These are phyloP conservation scores for Rhyacophila brunnea DNA, from an alignment of 1,140 invertebrate species.

Conservation along the genomic window DNA sequence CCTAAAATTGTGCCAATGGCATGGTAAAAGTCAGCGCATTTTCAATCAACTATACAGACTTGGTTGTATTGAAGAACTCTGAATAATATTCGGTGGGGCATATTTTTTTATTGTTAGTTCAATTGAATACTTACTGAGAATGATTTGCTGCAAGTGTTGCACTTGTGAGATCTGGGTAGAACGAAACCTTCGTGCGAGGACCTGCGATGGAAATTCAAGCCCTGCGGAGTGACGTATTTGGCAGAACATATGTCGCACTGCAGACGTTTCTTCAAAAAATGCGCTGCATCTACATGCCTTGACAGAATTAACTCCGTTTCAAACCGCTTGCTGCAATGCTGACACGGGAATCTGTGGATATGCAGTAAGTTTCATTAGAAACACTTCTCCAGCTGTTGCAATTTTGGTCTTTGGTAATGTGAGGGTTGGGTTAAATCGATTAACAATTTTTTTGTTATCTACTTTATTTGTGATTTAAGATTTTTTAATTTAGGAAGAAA, in stretches of 20 bases:
- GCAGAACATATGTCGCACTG: constrained; percentile 45
- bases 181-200: constrained; percentile 43
- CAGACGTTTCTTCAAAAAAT: constrained; percentile 42
- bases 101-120: not conserved
- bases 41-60: not conserved
- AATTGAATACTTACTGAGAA: constrained; percentile 41
- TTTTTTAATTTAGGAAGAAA: no score
- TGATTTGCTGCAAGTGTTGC: constrained; percentile 44
- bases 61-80: not conserved
- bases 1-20: no score
- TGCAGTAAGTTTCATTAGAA: no score
- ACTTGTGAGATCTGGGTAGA: constrained; percentile 41
- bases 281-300: constrained; percentile 42
- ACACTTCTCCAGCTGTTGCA: no score
- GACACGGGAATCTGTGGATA: constrained; percentile 41
- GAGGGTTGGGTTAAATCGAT: no score
- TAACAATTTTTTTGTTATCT: no score
- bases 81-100: not conserved
- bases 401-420: no score
- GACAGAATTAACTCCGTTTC: constrained; percentile 39
- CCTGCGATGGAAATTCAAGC: constrained; percentile 41
- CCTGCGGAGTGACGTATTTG: constrained; percentile 43
- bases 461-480: no score
- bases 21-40: not conserved
- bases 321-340: constrained; percentile 44